These are phyloP conservation scores for Aleiodes testaceus DNA, from an alignment of 2,888 invertebrate genomes.

Conservation along the genomic window DNA sequence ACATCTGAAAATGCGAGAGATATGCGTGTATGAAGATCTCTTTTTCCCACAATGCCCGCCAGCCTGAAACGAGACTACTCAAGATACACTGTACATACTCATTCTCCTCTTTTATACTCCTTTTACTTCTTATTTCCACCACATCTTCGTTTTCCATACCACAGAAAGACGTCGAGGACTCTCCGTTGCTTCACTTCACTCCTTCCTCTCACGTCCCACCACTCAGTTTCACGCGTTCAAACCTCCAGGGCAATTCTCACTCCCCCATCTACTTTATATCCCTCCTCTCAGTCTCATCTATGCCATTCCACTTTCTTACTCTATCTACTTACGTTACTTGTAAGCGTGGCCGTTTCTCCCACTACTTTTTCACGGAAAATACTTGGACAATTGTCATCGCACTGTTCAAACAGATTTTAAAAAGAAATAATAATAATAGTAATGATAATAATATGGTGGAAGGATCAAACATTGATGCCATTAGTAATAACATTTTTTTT, in stretches of 20 bases:
- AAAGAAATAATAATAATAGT: no score
- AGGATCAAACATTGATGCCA: no score
- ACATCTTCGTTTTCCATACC: neutral
- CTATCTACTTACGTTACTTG: no score
- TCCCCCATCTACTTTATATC: no score
- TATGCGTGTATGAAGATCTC: neutral
- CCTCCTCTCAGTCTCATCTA: no score
- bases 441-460: no score
- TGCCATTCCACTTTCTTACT: no score
- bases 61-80: neutral
- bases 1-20: neutral
- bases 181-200: neutral
- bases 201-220: constrained; percentile 11
- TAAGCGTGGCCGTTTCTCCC: no score
- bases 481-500: no score
- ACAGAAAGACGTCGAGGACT: neutral
- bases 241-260: neutral
- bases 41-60: neutral
- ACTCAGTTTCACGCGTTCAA: constrained; percentile 1
- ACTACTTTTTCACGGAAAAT: no score
- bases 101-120: neutral
- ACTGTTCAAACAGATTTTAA: no score
- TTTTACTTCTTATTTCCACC: neutral
- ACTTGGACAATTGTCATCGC: no score
- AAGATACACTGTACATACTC: neutral